phyloP scores from a whole-genome alignment of 2,113 vertebrate species.

The Tricholaema leucomelas region DNA sequence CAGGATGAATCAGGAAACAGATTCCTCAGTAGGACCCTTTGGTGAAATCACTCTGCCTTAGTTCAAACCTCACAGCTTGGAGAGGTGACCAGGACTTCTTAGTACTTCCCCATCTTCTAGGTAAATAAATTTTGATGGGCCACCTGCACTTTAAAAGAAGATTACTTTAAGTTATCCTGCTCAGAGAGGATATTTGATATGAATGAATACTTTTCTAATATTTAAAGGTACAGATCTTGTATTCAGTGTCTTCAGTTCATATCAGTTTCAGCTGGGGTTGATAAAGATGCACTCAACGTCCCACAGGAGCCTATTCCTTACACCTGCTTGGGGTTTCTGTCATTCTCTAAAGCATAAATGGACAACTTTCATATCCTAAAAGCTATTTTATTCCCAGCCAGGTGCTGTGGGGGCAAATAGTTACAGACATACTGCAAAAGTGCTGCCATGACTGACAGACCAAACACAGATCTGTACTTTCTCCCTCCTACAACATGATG shows the following conservation, averaged over 20 bases:
- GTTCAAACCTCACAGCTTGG: not conserved
- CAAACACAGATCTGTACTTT: not conserved
- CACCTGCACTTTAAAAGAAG: not conserved
- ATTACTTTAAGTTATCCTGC: not conserved
- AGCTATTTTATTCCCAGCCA: not conserved
- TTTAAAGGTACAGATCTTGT: not conserved
- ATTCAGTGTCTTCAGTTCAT: not conserved
- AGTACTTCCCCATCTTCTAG: not conserved
- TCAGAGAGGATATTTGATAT: not conserved
- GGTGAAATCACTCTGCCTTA: not conserved
- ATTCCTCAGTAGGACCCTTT: not conserved
- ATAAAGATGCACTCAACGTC: not conserved
- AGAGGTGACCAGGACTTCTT: not conserved
- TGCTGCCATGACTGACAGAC: not conserved
- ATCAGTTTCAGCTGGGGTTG: not conserved
- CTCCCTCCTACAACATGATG: not conserved
- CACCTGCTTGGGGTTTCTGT: not conserved
- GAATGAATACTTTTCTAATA: not conserved
- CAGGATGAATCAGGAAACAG: not conserved
- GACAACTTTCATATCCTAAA: not conserved
- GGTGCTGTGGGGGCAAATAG: not conserved
- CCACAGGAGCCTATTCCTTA: not conserved
- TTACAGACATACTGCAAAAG: not conserved
- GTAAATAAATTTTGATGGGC: not conserved
- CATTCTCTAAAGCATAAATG: not conserved